phyloP scores from a whole-genome alignment of 2,888 invertebrate genomes.

The Troides helena region DNA sequence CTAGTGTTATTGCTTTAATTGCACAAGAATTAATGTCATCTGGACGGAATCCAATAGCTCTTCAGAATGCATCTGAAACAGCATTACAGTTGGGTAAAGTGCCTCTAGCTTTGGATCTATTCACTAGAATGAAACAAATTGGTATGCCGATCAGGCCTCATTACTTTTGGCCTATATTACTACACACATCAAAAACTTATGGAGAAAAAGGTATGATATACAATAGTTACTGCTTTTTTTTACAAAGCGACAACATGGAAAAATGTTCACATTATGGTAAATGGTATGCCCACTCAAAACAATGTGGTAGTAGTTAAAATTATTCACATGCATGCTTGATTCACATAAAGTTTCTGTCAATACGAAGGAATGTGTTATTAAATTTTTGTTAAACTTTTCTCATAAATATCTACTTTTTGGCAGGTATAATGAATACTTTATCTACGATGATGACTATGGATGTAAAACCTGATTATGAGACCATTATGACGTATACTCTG shows the following conservation, averaged over 20 bases:
- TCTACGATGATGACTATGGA: constrained; percentile 75
- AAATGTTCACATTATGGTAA: too few species aligned
- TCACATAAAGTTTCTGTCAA: too few species aligned
- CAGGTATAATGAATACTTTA: constrained; percentile 78
- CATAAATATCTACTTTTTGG: constrained; percentile 28
- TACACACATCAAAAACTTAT: constrained; percentile 66
- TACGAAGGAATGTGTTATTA: too few species aligned
- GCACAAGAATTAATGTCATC: constrained; percentile 70
- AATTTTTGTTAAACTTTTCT: background rate
- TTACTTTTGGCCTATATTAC: constrained; percentile 84
- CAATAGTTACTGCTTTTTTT: background rate
- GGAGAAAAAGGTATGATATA: constrained; percentile 74
- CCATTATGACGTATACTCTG: constrained; percentile 76
- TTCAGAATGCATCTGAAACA: constrained; percentile 77
- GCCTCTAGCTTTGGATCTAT: constrained; percentile 66
- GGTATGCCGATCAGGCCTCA: constrained; percentile 76
- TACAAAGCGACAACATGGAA: too few species aligned
- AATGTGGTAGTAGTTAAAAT: too few species aligned
- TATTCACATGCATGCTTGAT: too few species aligned
- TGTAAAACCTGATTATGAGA: constrained; percentile 80
- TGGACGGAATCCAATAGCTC: constrained; percentile 68
- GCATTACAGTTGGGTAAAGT: constrained; percentile 72
- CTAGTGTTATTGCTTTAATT: constrained; percentile 61
- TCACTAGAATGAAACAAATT: constrained; percentile 65
- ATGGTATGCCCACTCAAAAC: too few species aligned